Evolutionary conservation across 2,113 vertebrate species (phyloP).

Genomic region (Cricetomys ansorgei): DNA sequence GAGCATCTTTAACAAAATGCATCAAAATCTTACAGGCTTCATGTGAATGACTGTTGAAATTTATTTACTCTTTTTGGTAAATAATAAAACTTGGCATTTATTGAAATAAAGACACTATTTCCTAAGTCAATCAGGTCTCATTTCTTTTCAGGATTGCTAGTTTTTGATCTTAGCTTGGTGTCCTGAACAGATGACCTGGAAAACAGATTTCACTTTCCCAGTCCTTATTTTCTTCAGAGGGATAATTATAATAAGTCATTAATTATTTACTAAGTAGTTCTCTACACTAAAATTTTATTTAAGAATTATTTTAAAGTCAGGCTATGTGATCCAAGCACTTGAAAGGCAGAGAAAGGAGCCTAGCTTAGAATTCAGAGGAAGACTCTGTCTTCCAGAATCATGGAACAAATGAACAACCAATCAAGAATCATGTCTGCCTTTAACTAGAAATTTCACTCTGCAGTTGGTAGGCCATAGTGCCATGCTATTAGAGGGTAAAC

Average conservation of each 20-base stretch:
- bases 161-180: not conserved
- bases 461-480: not conserved
- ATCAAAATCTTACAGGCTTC: no score
- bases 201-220: not conserved
- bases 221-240: not conserved
- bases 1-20: not conserved
- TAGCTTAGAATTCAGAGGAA: not conserved
- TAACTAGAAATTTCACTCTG: not conserved
- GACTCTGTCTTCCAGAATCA: not conserved
- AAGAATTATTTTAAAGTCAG: not conserved
- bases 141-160: not conserved
- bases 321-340: not conserved
- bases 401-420: not conserved
- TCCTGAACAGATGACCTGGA: not conserved
- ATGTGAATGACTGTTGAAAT: not conserved
- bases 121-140: not conserved
- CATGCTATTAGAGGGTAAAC: not conserved
- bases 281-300: not conserved
- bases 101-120: not conserved
- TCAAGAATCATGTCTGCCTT: not conserved
- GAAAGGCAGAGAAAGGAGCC: not conserved
- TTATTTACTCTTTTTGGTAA: not conserved
- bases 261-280: conserved; percentile 32
- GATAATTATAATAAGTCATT: not conserved
- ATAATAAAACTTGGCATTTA: not conserved